A percentile compares a stretch with the other conserved stretches of the same genome.
Conservation (phyloP, 2,888 invertebrate species). For the Dendrolimus pini region DNA sequence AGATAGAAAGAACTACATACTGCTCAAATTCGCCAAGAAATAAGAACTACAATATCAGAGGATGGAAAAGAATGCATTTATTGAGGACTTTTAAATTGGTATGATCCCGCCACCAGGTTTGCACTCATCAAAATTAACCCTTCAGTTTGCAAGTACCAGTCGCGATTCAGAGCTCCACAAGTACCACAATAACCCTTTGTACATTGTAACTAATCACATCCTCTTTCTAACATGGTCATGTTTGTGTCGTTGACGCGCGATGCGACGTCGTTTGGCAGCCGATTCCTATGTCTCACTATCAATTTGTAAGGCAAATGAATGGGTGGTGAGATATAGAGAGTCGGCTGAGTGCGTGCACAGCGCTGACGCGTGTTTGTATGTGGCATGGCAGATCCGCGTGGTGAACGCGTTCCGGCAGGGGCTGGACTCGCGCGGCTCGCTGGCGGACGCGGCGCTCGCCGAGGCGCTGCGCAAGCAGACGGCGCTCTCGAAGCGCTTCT, state of each 20-base stretch:
- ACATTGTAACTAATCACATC: background rate
- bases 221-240: background rate
- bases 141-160: background rate
- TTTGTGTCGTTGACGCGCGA: background rate
- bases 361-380: constrained; percentile 27
- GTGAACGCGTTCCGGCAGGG: constrained; percentile 99
- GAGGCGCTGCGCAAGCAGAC: constrained; percentile 96
- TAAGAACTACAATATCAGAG: no score
- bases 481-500: constrained; percentile 93
- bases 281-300: no score
- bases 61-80: no score
- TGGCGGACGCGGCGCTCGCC: constrained; percentile 93
- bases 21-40: no score
- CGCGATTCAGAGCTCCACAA: constrained; percentile 17
- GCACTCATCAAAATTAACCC: background rate
- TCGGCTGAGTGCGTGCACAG: no score
- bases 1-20: no score
- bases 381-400: constrained; percentile 95
- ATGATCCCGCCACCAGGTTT: no score
- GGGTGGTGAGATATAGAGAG: no score
- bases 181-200: constrained; percentile 5
- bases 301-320: no score
- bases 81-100: no score
- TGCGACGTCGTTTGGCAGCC: constrained; percentile 2
- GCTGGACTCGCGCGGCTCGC: constrained; percentile 96